phyloP scores from a whole-genome alignment of 2,888 invertebrate genomes.

The Lamellibrachia satsuma region DNA sequence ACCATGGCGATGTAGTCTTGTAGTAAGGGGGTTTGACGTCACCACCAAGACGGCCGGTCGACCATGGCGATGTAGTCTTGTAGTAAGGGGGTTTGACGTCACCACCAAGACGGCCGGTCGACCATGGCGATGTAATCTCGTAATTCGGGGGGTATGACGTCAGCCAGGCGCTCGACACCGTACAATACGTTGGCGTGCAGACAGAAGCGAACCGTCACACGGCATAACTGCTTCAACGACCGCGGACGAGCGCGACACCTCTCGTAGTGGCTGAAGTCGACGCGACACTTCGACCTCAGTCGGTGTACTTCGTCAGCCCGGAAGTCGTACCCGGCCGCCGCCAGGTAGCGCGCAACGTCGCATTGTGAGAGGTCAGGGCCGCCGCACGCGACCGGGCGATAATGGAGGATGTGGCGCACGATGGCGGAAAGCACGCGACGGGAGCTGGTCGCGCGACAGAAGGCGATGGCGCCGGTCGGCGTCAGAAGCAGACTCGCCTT shows the following conservation, averaged over 20 bases:
- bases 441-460: constrained; percentile 30
- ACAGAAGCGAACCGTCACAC: constrained; percentile 29
- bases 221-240: constrained; percentile 32
- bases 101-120: neutral
- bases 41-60: too few relatives aligned
- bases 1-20: too few relatives aligned
- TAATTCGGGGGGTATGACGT: constrained; percentile 2
- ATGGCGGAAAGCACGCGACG: constrained; percentile 28
- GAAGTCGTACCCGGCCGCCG: constrained; percentile 35
- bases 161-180: constrained; percentile 22
- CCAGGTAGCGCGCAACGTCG: constrained; percentile 29
- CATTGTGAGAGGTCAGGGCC: constrained; percentile 34
- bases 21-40: too few relatives aligned
- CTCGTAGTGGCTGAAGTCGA: constrained; percentile 31
- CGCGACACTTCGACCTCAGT: constrained; percentile 33
- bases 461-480: constrained; percentile 33
- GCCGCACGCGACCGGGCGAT: constrained; percentile 33
- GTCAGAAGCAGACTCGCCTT: constrained; percentile 36
- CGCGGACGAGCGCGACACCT: constrained; percentile 25
- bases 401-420: constrained; percentile 33
- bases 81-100: neutral
- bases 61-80: too few relatives aligned
- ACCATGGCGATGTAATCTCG: constrained; percentile 6
- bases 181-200: constrained; percentile 27
- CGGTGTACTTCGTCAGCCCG: constrained; percentile 31